A percentile compares a stretch with the other conserved stretches of the same genome.
phyloP scores from a whole-genome alignment of 53 echinoderm and acorn worm species.

The Pentamera pediparva region DNA sequence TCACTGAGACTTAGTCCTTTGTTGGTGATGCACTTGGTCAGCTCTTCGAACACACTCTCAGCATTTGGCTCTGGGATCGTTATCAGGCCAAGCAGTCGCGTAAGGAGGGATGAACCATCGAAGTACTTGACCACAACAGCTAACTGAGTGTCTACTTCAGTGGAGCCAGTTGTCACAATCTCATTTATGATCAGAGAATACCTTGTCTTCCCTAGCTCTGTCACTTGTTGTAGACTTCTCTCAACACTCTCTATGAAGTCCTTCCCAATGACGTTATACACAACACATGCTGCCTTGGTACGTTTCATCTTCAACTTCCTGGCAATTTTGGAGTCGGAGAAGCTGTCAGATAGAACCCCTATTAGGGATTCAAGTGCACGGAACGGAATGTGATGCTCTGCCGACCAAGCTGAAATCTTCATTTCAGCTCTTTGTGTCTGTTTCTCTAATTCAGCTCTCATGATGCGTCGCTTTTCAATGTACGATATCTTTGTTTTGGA shows the following conservation, averaged over 20 bases:
- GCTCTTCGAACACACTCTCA: neutral
- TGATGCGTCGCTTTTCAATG: constrained; percentile 4
- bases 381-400: neutral
- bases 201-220: neutral
- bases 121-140: constrained; percentile 8
- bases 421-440: constrained; percentile 8
- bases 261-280: constrained; percentile 7
- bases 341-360: neutral
- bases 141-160: neutral
- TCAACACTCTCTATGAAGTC: constrained; percentile 5
- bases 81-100: constrained; percentile 1
- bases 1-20: neutral
- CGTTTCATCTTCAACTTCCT: constrained; percentile 15
- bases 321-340: neutral
- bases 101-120: neutral
- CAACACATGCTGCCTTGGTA: constrained; percentile 7
- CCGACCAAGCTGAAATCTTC: constrained; percentile 8
- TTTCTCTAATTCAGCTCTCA: neutral
- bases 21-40: neutral
- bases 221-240: constrained; percentile 3
- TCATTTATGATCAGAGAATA: constrained; percentile 9
- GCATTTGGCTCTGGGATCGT: neutral
- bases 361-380: constrained; percentile 1
- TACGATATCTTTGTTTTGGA: constrained; percentile 2
- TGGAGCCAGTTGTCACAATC: neutral